These are phyloP conservation scores for Darevskia mixta DNA, from an alignment of 2,797 vertebrate species.

Conservation along the genomic window DNA sequence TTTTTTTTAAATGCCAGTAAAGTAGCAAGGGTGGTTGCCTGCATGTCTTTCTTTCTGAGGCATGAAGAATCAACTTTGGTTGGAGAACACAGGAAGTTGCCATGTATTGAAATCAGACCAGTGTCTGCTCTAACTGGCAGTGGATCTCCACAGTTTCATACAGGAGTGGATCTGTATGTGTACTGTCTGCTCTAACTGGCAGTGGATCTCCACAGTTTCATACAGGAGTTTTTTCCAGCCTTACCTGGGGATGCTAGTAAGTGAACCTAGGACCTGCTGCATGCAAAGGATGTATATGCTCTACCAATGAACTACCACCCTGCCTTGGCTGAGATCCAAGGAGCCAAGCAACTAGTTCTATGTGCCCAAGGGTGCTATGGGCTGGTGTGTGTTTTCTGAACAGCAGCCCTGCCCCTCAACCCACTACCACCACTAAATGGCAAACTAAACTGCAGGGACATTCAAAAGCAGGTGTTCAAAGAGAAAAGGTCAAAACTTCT, in stretches of 20 bases:
- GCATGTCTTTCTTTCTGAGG: not conserved
- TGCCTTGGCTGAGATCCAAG: not conserved
- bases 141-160: not conserved
- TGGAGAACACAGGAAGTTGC: not conserved
- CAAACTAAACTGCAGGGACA: not conserved
- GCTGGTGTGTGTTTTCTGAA: too few relatives aligned
- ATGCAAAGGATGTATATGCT: not conserved
- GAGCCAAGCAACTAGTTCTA: not conserved
- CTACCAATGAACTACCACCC: not conserved
- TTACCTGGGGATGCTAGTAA: not conserved
- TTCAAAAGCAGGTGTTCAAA: not conserved
- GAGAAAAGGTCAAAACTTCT: not conserved
- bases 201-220: not conserved
- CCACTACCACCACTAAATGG: too few relatives aligned
- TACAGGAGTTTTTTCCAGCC: not conserved
- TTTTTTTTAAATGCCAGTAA: conserved; percentile 12
- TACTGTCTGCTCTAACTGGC: not conserved
- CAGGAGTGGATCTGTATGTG: not conserved
- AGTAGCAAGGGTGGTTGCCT: not conserved
- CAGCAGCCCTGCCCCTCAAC: not conserved
- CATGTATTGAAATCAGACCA: not conserved
- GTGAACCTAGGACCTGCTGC: not conserved
- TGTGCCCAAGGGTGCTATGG: not conserved
- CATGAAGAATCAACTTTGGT: not conserved
- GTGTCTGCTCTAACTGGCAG: not conserved